Conservation (phyloP, 2,888 invertebrate species). For the Cryptus viduatorius region DNA sequence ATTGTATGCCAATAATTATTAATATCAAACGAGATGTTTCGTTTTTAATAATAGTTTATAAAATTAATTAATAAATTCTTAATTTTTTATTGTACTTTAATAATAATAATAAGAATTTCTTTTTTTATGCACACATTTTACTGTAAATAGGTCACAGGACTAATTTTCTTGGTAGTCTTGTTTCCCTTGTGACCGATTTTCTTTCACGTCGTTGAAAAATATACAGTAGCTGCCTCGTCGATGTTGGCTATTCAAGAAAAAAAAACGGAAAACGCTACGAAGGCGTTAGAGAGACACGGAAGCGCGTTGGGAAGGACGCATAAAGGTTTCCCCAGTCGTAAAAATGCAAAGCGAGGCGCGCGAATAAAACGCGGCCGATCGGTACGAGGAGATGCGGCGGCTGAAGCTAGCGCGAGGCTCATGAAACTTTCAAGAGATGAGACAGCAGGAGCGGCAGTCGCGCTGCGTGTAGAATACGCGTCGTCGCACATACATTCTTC, state of each 20-base stretch:
- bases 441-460: constrained; percentile 64
- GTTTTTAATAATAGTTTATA: not conserved
- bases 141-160: not conserved
- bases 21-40: not conserved
- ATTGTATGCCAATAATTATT: not conserved
- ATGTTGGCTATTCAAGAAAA: constrained; percentile 9
- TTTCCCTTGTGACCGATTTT: not conserved
- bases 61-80: not conserved
- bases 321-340: constrained; percentile 74
- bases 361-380: constrained; percentile 79
- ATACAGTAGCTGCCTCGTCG: not conserved
- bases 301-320: constrained; percentile 69
- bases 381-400: constrained; percentile 61
- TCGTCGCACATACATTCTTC: constrained; percentile 61
- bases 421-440: constrained; percentile 80
- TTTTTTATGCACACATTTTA: not conserved
- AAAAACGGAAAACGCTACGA: constrained; percentile 31
- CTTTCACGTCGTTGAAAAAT: not conserved
- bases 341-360: constrained; percentile 79
- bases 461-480: constrained; percentile 74
- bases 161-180: not conserved
- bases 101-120: not conserved
- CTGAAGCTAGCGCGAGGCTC: constrained; percentile 71
- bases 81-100: not conserved
- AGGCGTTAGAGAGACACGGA: constrained; percentile 41